Percentiles rank a stretch among this genome's conserved stretches.
Conservation (phyloP, 2,888 invertebrate genomes). For the Lobophora halterata region DNA sequence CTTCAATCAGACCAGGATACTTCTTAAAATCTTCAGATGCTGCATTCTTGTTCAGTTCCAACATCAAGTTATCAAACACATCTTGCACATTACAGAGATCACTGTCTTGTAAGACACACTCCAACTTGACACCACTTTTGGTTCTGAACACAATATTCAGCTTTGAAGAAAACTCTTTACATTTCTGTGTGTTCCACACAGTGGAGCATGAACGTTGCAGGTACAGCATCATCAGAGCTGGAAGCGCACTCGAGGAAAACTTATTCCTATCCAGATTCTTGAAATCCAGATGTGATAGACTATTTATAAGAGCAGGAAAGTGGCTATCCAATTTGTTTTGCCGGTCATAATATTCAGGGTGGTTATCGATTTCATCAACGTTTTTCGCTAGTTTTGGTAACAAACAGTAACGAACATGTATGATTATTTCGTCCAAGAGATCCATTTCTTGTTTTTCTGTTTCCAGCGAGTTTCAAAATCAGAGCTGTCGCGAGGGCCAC, state of each 20-base stretch:
- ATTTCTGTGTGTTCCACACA: constrained; percentile 49
- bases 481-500: too few relatives aligned
- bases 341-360: constrained; percentile 50
- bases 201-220: constrained; percentile 48
- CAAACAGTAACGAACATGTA: constrained; percentile 44
- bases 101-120: constrained; percentile 40
- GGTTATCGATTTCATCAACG: constrained; percentile 48
- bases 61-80: constrained; percentile 57
- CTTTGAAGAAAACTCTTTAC: constrained; percentile 40
- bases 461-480: too few relatives aligned
- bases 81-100: constrained; percentile 46
- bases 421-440: constrained; percentile 29
- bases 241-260: constrained; percentile 37
- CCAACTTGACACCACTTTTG: constrained; percentile 41
- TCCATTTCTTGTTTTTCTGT: too few relatives aligned
- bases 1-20: constrained; percentile 60
- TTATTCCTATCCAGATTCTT: constrained; percentile 31
- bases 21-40: constrained; percentile 54
- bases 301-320: constrained; percentile 41
- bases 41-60: constrained; percentile 53
- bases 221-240: constrained; percentile 51
- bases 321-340: constrained; percentile 40
- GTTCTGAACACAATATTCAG: constrained; percentile 47
- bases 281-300: constrained; percentile 44
- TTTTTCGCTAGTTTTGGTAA: constrained; percentile 54